Conservation (phyloP, 2,113 vertebrate genomes). For the Centrocercus urophasianus region DNA sequence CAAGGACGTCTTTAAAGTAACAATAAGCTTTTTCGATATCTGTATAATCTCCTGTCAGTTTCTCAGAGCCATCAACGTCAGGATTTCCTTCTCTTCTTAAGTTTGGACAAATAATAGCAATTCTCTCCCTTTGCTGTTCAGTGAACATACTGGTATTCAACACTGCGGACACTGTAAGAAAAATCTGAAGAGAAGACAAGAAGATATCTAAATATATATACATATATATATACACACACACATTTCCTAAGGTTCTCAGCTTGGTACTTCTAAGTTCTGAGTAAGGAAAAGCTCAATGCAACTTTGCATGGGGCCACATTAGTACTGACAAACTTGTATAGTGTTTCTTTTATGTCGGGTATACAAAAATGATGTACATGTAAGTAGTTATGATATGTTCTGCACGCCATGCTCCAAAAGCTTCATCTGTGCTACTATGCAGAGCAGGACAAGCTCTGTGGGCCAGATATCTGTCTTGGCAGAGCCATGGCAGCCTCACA, state of each 20-base stretch:
- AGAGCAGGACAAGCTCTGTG: not conserved
- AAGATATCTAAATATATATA: not conserved
- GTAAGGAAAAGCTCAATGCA: not conserved
- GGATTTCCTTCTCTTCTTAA: conserved; percentile 39
- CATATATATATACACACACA: too few species aligned
- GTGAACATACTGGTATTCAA: conserved; percentile 74
- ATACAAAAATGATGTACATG: not conserved
- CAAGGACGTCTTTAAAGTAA: conserved; percentile 64
- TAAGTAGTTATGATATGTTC: not conserved
- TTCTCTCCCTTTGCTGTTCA: conserved; percentile 59
- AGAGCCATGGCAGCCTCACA: not conserved
- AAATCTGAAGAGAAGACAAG: conserved; percentile 75
- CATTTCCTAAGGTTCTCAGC: not conserved
- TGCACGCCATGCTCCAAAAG: not conserved
- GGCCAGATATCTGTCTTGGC: accelerated
- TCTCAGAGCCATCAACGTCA: conserved; percentile 16
- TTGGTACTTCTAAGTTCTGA: not conserved
- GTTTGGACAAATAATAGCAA: conserved; percentile 58
- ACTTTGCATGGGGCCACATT: not conserved
- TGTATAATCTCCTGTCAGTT: conserved; percentile 67
- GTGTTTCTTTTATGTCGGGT: not conserved
- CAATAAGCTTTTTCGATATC: conserved; percentile 73
- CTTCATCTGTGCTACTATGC: accelerated
- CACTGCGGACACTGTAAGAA: conserved; percentile 70
- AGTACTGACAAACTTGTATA: not conserved